These are phyloP conservation scores for Abrostola tripartita DNA, from an alignment of 2,888 invertebrate species.

Conservation along the genomic window DNA sequence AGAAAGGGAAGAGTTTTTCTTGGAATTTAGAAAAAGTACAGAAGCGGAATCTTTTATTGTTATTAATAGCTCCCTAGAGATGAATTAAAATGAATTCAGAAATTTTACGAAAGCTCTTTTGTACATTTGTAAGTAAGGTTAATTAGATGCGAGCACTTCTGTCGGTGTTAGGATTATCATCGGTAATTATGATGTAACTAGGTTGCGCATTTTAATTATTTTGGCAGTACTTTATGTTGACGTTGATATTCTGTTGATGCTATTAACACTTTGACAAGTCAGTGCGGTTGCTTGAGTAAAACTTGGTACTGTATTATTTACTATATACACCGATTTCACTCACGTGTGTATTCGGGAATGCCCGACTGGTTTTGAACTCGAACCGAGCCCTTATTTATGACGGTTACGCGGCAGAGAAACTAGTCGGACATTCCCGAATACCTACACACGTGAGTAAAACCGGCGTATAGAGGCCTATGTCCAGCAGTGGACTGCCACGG, in stretches of 20 bases:
- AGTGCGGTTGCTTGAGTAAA: neutral
- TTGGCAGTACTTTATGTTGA: conserved; percentile 8
- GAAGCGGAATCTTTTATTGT: conserved; percentile 30
- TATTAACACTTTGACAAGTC: conserved; percentile 12
- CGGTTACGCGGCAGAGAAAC: no score
- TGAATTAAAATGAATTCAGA: conserved; percentile 35
- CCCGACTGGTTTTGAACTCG: no score
- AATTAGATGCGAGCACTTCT: conserved; percentile 37
- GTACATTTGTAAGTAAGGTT: conserved; percentile 39
- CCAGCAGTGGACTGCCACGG: no score
- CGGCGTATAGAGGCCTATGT: no score
- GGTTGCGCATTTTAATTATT: conserved; percentile 23
- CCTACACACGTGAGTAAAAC: no score
- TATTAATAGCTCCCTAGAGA: conserved; percentile 42
- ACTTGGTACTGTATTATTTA: neutral
- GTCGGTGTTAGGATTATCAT: conserved; percentile 19
- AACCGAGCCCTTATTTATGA: no score
- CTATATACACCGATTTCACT: no score
- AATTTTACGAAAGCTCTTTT: conserved; percentile 28
- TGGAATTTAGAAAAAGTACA: conserved; percentile 21
- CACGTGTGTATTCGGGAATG: no score
- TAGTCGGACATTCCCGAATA: no score
- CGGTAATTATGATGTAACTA: conserved; percentile 17
- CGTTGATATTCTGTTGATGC: conserved; percentile 18
- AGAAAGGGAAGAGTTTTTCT: conserved; percentile 18